Conservation (phyloP, 92 coral and sea anemone genomes). For the Palythoa grandiflora region DNA sequence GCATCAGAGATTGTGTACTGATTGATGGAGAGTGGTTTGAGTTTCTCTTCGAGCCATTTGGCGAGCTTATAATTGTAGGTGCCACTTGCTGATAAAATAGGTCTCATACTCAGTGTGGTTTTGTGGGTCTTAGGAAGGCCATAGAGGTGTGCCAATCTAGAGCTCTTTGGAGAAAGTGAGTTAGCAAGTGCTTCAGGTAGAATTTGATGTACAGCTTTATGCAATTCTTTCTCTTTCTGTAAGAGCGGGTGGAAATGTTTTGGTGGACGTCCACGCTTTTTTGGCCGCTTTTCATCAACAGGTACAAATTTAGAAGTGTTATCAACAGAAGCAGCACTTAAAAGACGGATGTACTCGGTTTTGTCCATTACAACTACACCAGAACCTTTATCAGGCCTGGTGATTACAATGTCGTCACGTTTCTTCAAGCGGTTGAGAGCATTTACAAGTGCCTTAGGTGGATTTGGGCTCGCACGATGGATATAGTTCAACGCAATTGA, state of each 20-base stretch:
- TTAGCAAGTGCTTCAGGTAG: conserved; percentile 25
- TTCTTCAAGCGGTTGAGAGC: conserved; percentile 39
- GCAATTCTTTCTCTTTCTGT: conserved; percentile 30
- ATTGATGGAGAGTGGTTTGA: too few species aligned
- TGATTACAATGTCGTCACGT: conserved; percentile 47
- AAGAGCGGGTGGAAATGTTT: background rate
- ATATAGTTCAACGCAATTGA: conserved; percentile 56
- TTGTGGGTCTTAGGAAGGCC: background rate
- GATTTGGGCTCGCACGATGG: conserved; percentile 51
- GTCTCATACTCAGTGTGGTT: background rate
- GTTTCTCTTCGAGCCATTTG: too few species aligned
- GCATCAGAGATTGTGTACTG: too few species aligned
- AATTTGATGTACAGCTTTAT: background rate
- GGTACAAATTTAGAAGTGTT: conserved; percentile 28
- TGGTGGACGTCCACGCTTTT: conserved; percentile 34
- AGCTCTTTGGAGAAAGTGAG: conserved; percentile 24
- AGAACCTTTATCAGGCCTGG: conserved; percentile 14
- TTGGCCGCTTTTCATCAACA: conserved; percentile 16
- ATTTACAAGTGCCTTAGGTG: conserved; percentile 47
- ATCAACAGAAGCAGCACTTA: conserved; percentile 38
- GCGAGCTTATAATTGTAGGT: too few species aligned
- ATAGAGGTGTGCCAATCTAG: conserved; percentile 32
- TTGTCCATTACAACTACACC: conserved; percentile 28
- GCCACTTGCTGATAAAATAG: too few species aligned
- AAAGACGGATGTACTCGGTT: conserved; percentile 23